Conservation (phyloP, 2,888 invertebrate species). For the Crocallis elinguaria region DNA sequence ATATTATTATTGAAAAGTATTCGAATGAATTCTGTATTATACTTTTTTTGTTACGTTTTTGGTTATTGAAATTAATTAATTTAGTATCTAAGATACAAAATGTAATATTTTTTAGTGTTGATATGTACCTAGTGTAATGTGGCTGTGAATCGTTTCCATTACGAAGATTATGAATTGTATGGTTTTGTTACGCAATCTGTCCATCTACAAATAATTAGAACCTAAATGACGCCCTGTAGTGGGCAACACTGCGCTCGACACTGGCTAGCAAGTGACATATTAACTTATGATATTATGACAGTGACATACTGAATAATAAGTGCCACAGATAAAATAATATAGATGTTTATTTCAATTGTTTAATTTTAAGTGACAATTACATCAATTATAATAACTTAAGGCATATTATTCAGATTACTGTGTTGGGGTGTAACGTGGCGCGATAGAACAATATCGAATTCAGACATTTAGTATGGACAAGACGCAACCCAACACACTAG, state of each 20-base stretch:
- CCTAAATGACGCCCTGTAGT: neutral
- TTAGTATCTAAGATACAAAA: conserved; percentile 36
- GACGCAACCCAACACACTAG: too few relatives aligned
- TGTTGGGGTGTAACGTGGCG: neutral
- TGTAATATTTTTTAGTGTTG: conserved; percentile 16
- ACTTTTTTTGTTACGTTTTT: conserved; percentile 24
- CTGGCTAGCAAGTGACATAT: too few relatives aligned
- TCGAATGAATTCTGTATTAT: conserved; percentile 18
- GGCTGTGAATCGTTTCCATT: conserved; percentile 56
- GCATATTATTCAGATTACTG: too few relatives aligned
- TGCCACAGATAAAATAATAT: too few relatives aligned
- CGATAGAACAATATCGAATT: neutral
- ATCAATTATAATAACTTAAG: too few relatives aligned
- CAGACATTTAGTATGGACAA: too few relatives aligned
- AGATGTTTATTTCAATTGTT: too few relatives aligned
- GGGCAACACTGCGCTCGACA: too few relatives aligned
- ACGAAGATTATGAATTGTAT: conserved; percentile 28
- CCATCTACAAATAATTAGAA: neutral
- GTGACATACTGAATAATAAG: too few relatives aligned
- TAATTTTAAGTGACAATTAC: too few relatives aligned
- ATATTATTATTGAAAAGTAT: conserved; percentile 6
- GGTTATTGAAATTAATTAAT: conserved; percentile 15
- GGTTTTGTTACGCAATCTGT: conserved; percentile 20
- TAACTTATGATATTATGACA: too few relatives aligned
- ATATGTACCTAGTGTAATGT: conserved; percentile 21